Evolutionary conservation across 2,888 invertebrate genomes (phyloP).

Genomic region (Melanargia galathea): DNA sequence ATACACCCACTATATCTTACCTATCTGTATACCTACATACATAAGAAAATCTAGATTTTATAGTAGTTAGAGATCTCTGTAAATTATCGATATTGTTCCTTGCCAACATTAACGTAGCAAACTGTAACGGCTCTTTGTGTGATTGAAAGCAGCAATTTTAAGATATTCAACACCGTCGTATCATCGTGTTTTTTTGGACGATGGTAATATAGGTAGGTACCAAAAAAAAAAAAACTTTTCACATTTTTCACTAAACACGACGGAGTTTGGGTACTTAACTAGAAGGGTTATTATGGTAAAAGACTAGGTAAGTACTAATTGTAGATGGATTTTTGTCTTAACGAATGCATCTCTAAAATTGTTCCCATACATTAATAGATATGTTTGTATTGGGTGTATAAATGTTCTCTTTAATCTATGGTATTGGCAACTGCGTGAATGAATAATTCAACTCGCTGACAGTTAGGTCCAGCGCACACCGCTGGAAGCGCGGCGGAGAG

Average conservation of each 20-base stretch:
- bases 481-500: too few relatives aligned
- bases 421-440: too few relatives aligned
- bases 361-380: too few relatives aligned
- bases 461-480: too few relatives aligned
- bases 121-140: conserved; percentile 69
- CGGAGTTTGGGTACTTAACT: not conserved
- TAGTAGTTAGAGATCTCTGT: not conserved
- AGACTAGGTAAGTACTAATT: not conserved
- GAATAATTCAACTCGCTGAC: too few relatives aligned
- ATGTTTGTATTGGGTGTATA: too few relatives aligned
- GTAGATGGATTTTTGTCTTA: not conserved
- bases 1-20: too few relatives aligned
- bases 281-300: conserved; percentile 12
- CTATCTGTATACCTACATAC: not conserved
- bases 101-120: conserved; percentile 50
- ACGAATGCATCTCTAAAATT: too few relatives aligned
- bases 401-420: too few relatives aligned
- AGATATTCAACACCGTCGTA: conserved; percentile 40
- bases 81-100: conserved; percentile 26
- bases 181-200: conserved; percentile 32
- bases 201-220: too few relatives aligned
- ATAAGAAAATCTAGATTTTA: not conserved
- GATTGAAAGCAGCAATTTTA: conserved; percentile 59
- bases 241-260: conserved; percentile 24
- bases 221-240: conserved; percentile 27